Base-by-base conservation (phyloP, 2,113 vertebrate genomes). In the Aleadryas rufinucha region DNA sequence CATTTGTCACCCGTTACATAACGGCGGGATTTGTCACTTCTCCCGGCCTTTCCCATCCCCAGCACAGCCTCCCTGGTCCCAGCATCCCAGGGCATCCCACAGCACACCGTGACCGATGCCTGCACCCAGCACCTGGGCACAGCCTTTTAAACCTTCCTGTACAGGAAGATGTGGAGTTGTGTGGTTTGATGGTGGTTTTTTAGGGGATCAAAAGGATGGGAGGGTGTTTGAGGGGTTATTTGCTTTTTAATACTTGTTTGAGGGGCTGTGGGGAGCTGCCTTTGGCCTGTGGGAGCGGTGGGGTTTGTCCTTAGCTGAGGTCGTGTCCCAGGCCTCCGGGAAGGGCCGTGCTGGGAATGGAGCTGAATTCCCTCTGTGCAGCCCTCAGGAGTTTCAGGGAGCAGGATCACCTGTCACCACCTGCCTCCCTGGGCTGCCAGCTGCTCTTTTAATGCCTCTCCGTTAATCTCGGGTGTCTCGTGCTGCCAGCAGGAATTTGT, bases 1-100 rank as follows among this genome's bases (percentile, higher is more conserved):
- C 84, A 7, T 96, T 94, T 96, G 94, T 96, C 94, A 91, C 27
- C 69, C 13, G 2, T 96, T 96, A 76, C 61, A 82, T 91, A 94
- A 97, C 13, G 30, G 84, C 47, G 59, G 64, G 5, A 37, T 87
- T 89, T 83, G 89, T 94, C 11, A 3, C 69, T 81, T 6, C 52
- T 87, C 26, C 45, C 31, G 13, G 72, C 66, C 57, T 20, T 17
- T 78, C 39, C 11, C 26, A 81, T 45, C 35, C 39, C 63, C 30
- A 4, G 47, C 12, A 4, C 68, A 37, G 68, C 63, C 59, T 10
- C 9, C 11, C 20, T 7, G 50, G 50, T 31, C 37, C 41, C 27
- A 2, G 72, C 70, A 3, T 5, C 2, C n/a, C 2, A 6, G 10
- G 7, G 65, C 10, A 4, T 57, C 61, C 3, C 4, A 3, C 2